Conservation (phyloP, 92 coral and sea anemone genomes). For the Zoanthus sociatus region DNA sequence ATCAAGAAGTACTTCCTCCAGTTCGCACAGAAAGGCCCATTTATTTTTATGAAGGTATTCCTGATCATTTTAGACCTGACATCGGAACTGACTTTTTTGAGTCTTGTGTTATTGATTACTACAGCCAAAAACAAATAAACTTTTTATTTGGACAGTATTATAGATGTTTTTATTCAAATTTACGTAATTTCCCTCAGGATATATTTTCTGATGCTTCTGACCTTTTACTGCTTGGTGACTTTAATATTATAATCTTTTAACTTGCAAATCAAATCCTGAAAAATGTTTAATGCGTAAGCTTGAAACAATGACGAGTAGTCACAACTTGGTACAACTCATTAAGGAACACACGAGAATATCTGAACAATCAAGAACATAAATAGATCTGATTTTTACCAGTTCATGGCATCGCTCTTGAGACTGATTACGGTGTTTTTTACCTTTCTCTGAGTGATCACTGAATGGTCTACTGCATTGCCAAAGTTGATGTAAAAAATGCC, state of each 20-base stretch:
- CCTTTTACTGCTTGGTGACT: no score
- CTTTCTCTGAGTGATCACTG: constrained; percentile 66
- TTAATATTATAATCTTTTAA: background rate
- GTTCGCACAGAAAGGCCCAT: no score
- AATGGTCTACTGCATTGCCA: constrained; percentile 60
- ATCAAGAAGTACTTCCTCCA: no score
- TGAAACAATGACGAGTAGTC: constrained; percentile 25
- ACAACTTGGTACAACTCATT: constrained; percentile 47
- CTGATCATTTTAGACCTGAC: no score
- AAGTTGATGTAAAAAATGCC: constrained; percentile 48
- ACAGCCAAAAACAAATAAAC: no score
- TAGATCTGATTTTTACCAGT: constrained; percentile 52
- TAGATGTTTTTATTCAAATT: no score
- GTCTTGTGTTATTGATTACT: no score
- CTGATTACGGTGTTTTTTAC: constrained; percentile 54
- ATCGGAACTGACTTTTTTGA: no score
- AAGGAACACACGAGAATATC: constrained; percentile 55
- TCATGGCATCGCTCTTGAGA: constrained; percentile 27
- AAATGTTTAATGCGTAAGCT: constrained; percentile 23
- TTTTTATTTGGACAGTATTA: no score
- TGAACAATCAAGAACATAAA: constrained; percentile 25
- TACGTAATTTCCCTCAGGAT: no score
- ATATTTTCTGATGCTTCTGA: no score
- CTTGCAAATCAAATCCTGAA: background rate
- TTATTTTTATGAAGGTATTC: no score